phyloP scores from a whole-genome alignment of 2,888 invertebrate genomes.

The Ypsolopha sequella region DNA sequence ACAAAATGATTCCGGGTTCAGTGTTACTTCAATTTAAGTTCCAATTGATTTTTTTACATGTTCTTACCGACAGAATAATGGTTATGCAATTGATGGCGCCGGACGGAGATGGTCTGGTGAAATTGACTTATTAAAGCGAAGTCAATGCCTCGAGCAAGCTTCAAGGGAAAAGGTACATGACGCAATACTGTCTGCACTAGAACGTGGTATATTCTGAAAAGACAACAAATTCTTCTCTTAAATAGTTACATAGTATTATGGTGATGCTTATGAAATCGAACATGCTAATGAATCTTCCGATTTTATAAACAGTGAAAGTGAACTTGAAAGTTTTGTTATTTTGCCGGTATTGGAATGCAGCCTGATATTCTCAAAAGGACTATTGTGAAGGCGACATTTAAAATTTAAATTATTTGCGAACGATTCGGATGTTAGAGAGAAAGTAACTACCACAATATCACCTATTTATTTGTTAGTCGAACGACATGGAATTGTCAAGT shows the following conservation, averaged over 20 bases:
- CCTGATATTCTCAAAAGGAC: not conserved
- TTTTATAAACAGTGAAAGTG: no score
- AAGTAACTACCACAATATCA: not conserved
- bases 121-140: constrained; percentile 4
- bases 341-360: no score
- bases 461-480: no score
- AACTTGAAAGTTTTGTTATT: no score
- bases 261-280: no score
- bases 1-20: not conserved
- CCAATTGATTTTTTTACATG: not conserved
- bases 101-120: constrained; percentile 2
- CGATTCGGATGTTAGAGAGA: not conserved
- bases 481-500: no score
- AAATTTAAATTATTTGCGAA: not conserved
- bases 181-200: not conserved
- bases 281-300: no score
- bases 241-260: no score
- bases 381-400: not conserved
- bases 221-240: no score
- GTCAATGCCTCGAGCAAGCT: constrained; percentile 4
- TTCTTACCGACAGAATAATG: not conserved
- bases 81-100: not conserved
- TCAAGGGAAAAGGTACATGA: constrained; percentile 4
- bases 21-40: not conserved
- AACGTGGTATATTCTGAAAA: no score